Conservation (phyloP, 2,797 vertebrate species). For the Margarornis squamiger region DNA sequence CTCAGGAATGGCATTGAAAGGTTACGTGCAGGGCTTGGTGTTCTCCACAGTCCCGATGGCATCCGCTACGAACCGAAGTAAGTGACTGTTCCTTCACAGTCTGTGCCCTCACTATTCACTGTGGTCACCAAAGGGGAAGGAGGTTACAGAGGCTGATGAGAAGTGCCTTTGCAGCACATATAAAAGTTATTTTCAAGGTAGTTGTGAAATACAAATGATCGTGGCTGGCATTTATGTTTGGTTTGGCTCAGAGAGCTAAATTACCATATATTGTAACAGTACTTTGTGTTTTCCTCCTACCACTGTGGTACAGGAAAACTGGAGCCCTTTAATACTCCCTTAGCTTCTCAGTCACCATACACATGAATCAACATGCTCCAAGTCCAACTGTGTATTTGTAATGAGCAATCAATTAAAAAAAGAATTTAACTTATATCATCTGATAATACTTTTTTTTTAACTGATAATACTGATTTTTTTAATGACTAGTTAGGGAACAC, state of each 20-base stretch:
- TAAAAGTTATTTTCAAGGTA: neutral
- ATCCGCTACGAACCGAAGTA: slow-evolving; percentile 90
- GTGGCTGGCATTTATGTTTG: rapidly evolving
- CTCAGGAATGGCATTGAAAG: slow-evolving; percentile 94
- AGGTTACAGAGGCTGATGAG: neutral
- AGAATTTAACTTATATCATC: neutral
- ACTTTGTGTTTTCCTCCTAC: neutral
- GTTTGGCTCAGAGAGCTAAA: neutral
- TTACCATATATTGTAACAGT: rapidly evolving
- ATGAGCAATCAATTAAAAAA: neutral
- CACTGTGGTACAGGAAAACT: neutral
- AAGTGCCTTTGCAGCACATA: neutral
- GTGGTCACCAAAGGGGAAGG: rapidly evolving
- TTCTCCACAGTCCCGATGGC: slow-evolving; percentile 77
- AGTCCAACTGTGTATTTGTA: neutral
- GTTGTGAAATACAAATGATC: neutral
- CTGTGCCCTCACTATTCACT: neutral
- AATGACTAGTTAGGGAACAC: neutral
- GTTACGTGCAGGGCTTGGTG: slow-evolving; percentile 83
- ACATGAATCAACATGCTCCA: neutral
- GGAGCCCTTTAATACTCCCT: neutral
- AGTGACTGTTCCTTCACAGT: slow-evolving; percentile 4
- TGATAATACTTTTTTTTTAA: neutral
- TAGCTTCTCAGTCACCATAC: neutral
- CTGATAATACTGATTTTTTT: neutral